Base-by-base conservation (phyloP, 2,888 invertebrate species). In the Drosophila picticornis region DNA sequence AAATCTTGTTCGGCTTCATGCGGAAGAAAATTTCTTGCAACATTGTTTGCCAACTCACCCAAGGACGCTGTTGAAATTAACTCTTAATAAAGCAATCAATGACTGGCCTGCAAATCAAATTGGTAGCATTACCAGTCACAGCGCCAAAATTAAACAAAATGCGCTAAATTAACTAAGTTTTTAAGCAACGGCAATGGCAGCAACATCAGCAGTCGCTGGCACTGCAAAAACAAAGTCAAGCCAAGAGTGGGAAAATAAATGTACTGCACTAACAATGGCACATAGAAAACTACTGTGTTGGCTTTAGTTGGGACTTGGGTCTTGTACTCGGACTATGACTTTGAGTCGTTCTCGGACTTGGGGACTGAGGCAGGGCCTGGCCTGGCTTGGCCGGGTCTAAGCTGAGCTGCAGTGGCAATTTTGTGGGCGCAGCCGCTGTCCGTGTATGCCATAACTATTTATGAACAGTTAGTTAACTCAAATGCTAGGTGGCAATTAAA, bases 391-490 rank as follows among this genome's bases (percentile, higher is more conserved):
- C 61, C 40, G 36, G 55, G 51, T 52, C 48, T 69, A 51, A 55
- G 46, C 56, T 75, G 38, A 38, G 55, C 61, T 71, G 79, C 79
- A 84, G 77, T 74, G 69, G 84, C 78, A 82, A 72, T 64, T 90
- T 90, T 88, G 83, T 91, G 86, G 91, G 85, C 91, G 91, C 91
- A 86, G 90, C 77, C 75, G 70, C 75, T 88, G 86, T 77, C 84
- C 81, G 88, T 77, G 81, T 91, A 91, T 88, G 90, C 90, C 91
- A 91, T 88, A 91, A 88, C 91, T 88, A 88, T 88, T 88, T 88
- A 88, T 88, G 87, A 88, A 88, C 87, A 88, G 87, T 88, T 88
- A 88, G 90, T 90, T 87, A 87, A 83, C 91, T 87, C 77, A 90
- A 90, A 88, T 85, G 89, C 80, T 77, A 91, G 90, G 81, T 88